Evolutionary conservation across 2,888 invertebrate species (phyloP).

Genomic region (Ichneumoninae sp.): DNA sequence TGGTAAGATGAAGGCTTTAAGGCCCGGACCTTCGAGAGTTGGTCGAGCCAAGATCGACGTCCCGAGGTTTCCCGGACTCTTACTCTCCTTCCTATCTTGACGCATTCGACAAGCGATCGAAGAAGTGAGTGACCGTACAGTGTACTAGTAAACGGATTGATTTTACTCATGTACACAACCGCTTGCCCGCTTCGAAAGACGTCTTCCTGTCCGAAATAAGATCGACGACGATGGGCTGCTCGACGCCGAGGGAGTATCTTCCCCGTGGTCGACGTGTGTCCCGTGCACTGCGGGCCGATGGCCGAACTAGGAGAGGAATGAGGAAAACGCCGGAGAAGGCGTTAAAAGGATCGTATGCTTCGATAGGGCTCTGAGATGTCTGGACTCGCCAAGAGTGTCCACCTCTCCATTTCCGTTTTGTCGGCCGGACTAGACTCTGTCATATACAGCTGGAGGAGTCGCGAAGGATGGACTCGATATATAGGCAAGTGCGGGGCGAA

Average conservation of each 20-base stretch:
- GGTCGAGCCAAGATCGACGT: slow-evolving; percentile 1
- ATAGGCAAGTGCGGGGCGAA: neutral
- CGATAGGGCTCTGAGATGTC: slow-evolving; percentile 56
- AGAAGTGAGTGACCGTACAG: slow-evolving; percentile 10
- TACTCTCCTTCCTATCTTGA: slow-evolving; percentile 16
- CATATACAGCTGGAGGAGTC: slow-evolving; percentile 16
- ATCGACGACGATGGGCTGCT: slow-evolving; percentile 56
- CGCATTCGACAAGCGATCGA: slow-evolving; percentile 9
- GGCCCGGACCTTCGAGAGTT: neutral
- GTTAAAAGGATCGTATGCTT: slow-evolving; percentile 64
- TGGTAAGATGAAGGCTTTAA: slow-evolving; percentile 9
- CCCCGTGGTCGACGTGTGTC: slow-evolving; percentile 29
- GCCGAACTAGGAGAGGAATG: slow-evolving; percentile 18
- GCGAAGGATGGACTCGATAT: slow-evolving; percentile 5
- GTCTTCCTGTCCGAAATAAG: slow-evolving; percentile 58
- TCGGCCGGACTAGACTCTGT: slow-evolving; percentile 39
- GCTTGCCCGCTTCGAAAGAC: slow-evolving; percentile 35
- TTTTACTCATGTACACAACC: slow-evolving; percentile 34
- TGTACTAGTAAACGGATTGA: slow-evolving; percentile 53
- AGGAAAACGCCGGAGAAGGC: slow-evolving; percentile 29
- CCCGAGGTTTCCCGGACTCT: slow-evolving; percentile 8
- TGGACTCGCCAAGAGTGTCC: slow-evolving; percentile 54
- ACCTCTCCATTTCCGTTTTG: slow-evolving; percentile 63
- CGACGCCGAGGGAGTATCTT: slow-evolving; percentile 29
- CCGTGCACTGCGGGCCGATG: neutral